Base-by-base conservation (phyloP, 2,888 invertebrate genomes). In the Synanthedon formicaeformis region DNA sequence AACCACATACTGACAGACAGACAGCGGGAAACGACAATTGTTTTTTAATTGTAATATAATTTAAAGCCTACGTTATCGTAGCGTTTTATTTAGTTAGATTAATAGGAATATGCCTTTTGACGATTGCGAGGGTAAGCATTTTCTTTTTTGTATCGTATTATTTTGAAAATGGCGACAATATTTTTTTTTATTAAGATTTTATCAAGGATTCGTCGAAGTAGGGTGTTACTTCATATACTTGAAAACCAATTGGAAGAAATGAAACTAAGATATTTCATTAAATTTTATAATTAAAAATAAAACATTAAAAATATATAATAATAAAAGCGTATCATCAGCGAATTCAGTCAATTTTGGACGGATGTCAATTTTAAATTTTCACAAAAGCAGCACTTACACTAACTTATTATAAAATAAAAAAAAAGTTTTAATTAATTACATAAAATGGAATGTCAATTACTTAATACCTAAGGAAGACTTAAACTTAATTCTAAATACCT, bases 311-410 rank as follows among this genome's bases (percentile, higher is more conserved):
- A 34, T 62, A 66, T 67, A 65, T 66, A 64, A 62, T 61, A 61
- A 62, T 57, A 62, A 64, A 75, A 79, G 74, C 75, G 69, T 72
- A 70, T 60, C 67, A 49, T 34, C 34, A 64, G 70, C 71, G 66
- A 71, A 75, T 71, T 81, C 82, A 83, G 83, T 83, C 81, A 60
- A 79, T 75, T 78, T 76, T 81, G 85, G 84, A 85, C 83, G 84
- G 79, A 66, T 65, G 67, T 63, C 67, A 45, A 60, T 51, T 34
- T 50, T 54, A 52, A 51, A 49, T 27, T 52, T 53, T 55, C 16
- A 53, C 12, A 23, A 27, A 18, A 40, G 18, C 50, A 48, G 50
- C 34, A 54, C 50, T 54, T 51, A 54, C 41, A 48, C 10, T 41
- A 14, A 50, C 34, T 10, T 34, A 34, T 16, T n/a, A n/a, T n/a